Percentiles rank a stretch among this genome's conserved stretches.
These are phyloP conservation scores for Myathropa florea DNA, from an alignment of 2,888 invertebrate genomes.

Conservation along the genomic window DNA sequence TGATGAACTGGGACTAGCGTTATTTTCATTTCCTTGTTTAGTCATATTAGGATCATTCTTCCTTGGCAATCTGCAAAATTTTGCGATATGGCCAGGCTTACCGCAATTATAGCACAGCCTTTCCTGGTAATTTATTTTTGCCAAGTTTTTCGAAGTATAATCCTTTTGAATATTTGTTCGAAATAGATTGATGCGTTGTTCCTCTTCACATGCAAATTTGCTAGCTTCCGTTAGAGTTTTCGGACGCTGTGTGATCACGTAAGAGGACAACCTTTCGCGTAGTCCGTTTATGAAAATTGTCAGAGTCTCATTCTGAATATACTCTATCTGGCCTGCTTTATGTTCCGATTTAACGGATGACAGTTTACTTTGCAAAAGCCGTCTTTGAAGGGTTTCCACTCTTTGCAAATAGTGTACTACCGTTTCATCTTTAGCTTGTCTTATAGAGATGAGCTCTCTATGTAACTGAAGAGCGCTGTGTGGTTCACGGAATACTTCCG, in stretches of 20 bases:
- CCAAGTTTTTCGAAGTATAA: background rate
- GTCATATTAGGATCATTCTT: background rate
- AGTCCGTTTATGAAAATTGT: conserved; percentile 14
- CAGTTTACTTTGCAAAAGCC: no score
- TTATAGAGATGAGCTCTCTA: no score
- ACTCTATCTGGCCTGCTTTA: background rate
- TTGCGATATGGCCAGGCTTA: background rate
- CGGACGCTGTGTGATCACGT: conserved; percentile 33
- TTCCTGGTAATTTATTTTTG: no score
- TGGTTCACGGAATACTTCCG: no score
- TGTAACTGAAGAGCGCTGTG: no score
- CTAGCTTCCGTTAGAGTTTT: background rate
- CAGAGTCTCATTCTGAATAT: conserved; percentile 16
- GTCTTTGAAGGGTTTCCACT: no score
- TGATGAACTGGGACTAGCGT: background rate
- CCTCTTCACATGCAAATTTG: conserved; percentile 38
- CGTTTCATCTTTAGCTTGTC: no score
- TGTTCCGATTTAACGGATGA: no score
- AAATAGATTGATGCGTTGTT: conserved; percentile 10
- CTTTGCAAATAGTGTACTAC: no score
- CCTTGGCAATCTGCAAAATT: background rate
- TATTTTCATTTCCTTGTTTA: background rate
- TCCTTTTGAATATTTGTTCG: conserved; percentile 10
- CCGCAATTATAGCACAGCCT: background rate
- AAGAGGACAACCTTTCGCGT: background rate